Conservation (phyloP, 92 coral and sea anemone genomes). For the Bergia puertoricense region DNA sequence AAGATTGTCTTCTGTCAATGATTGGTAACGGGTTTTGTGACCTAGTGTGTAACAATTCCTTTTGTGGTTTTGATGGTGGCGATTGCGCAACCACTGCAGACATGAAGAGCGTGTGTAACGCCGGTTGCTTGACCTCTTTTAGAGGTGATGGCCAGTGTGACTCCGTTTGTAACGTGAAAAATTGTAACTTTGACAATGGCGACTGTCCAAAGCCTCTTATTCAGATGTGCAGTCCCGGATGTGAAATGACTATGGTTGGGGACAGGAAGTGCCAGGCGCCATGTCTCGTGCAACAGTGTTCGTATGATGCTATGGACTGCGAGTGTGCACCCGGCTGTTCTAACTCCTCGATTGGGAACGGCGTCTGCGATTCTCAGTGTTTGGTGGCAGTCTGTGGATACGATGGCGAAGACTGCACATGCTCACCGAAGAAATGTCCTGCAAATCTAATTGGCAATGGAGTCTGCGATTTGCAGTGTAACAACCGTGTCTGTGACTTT, state of each 20-base stretch:
- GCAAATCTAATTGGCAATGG: constrained; percentile 55
- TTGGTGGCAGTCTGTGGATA: constrained; percentile 55
- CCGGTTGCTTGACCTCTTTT: constrained; percentile 59
- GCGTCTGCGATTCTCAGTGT: constrained; percentile 57
- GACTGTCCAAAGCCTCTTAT: constrained; percentile 59
- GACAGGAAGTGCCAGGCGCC: constrained; percentile 61
- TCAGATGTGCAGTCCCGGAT: constrained; percentile 56
- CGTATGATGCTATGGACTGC: constrained; percentile 67
- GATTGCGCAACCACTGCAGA: constrained; percentile 31
- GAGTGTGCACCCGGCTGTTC: constrained; percentile 67
- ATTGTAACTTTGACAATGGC: constrained; percentile 56
- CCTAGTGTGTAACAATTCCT: constrained; percentile 37
- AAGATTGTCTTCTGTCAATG: constrained; percentile 59
- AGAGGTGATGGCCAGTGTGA: constrained; percentile 64
- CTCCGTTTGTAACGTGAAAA: constrained; percentile 61
- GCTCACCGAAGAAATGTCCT: constrained; percentile 57
- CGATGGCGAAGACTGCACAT: constrained; percentile 61
- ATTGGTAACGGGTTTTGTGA: constrained; percentile 60
- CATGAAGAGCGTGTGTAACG: constrained; percentile 41
- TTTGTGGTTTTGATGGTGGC: constrained; percentile 55
- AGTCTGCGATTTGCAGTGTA: constrained; percentile 57
- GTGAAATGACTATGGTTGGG: constrained; percentile 59
- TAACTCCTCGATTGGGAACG: constrained; percentile 56
- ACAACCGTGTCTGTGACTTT: constrained; percentile 52
- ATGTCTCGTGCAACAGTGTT: constrained; percentile 65